A percentile compares a stretch with the other conserved stretches of the same genome.
These are phyloP conservation scores for Odontophorus gujanensis DNA, from an alignment of 2,113 vertebrate genomes.

Conservation along the genomic window DNA sequence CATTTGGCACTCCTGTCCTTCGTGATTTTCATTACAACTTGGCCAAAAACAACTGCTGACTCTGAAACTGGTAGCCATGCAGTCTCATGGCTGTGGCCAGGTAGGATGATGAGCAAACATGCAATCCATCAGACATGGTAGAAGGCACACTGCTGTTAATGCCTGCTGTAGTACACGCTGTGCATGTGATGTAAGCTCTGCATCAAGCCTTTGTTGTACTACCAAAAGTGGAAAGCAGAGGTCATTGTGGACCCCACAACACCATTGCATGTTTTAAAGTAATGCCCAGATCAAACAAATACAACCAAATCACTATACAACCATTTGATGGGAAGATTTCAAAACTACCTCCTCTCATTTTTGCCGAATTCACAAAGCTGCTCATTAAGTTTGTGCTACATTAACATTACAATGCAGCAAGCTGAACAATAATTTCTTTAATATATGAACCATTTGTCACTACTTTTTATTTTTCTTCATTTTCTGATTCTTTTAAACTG, in stretches of 20 bases:
- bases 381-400: neutral
- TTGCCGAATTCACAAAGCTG: neutral
- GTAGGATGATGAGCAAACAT: neutral
- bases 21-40: neutral
- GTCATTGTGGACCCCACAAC: neutral
- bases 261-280: neutral
- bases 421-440: constrained; percentile 25
- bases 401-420: constrained; percentile 27
- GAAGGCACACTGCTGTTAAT: neutral
- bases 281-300: neutral
- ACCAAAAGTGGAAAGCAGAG: neutral
- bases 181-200: neutral
- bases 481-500: constrained; percentile 28
- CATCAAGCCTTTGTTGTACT: accelerated
- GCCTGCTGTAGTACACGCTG: neutral
- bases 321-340: neutral
- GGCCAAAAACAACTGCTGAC: neutral
- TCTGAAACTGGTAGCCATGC: neutral
- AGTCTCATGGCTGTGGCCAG: neutral
- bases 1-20: neutral
- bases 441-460: constrained; percentile 22
- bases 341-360: neutral
- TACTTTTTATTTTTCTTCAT: neutral
- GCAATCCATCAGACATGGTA: neutral
- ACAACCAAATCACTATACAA: neutral